These are phyloP conservation scores for Rallus crepitans DNA, from an alignment of 2,797 vertebrate species.

Conservation along the genomic window DNA sequence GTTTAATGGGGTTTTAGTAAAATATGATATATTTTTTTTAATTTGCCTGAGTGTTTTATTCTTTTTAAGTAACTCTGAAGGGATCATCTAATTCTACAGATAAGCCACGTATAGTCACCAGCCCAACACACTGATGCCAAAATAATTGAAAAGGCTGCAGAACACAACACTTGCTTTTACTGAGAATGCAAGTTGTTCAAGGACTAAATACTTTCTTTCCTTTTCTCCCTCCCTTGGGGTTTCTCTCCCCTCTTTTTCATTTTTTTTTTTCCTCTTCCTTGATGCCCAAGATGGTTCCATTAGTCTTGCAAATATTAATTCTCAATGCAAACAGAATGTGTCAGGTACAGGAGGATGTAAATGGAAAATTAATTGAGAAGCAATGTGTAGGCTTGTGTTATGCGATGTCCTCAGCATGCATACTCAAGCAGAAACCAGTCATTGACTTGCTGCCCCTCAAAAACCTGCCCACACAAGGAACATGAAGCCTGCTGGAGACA, in stretches of 20 bases:
- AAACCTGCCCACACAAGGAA: neutral
- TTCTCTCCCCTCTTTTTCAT: neutral
- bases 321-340: conserved; percentile 69
- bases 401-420: conserved; percentile 7
- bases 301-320: conserved; percentile 76
- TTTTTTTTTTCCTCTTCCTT: neutral
- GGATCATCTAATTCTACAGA: conserved; percentile 61
- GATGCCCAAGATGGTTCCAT: conserved; percentile 64
- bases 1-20: conserved; percentile 20
- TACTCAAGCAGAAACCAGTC: conserved; percentile 23
- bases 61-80: conserved; percentile 65
- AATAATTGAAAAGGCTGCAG: conserved; percentile 51
- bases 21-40: conserved; percentile 49
- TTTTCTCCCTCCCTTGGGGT: neutral
- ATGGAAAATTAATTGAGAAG: conserved; percentile 73
- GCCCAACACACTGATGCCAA: conserved; percentile 3
- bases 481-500: neutral
- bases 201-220: neutral
- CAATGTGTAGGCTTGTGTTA: neutral
- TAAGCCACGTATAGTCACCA: conserved; percentile 7
- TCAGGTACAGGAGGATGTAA: conserved; percentile 50
- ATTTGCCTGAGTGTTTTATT: conserved; percentile 67
- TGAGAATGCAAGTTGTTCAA: conserved; percentile 31
- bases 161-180: conserved; percentile 36
- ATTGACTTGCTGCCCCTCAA: neutral